Base-by-base conservation (phyloP, 2,888 invertebrate species). In the Lacanobia wlatinum region DNA sequence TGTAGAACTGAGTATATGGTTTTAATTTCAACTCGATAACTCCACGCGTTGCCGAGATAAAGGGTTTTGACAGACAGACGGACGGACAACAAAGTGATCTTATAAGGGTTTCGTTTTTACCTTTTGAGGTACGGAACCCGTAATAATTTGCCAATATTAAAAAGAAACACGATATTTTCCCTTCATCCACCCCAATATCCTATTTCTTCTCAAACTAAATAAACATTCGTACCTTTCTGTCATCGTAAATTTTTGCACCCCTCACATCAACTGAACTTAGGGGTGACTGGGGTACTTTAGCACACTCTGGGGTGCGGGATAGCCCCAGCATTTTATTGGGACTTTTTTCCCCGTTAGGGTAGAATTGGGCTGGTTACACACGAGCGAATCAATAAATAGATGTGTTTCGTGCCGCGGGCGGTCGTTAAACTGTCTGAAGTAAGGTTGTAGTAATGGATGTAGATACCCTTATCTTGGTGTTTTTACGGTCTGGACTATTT, bases 241-340 rank as follows among this genome's bases (percentile, higher is more conserved):
- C 52, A 46, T 76, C 79, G 64, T 84, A 85, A 85, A 84, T 82
- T 76, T 70, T 55, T 66, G 67, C 75, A 70, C 84, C 80, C 84
- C 70, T 77, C 53, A 40, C 28, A 70, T 70, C 79, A 66, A 60
- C 61, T n/a, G 43, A 40, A 66, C 53, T 70, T 34, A 63, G 71
- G 73, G 70, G 75, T 53, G 69, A 69, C 70, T 59, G 56, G 70
- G 76, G 65, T 73, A 50, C 55, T 76, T 67, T 76, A 71, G 64
- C 69, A 46, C 62, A 23, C 83, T 61, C 79, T 73, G 59, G 75
- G 83, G 83, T 50, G 43, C 53, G 50, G 16, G 8, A 59, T 21
- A 46, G 59, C 70, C 71, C 61, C 58, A 34, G 9, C 53, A 28
- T 77, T 81, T 84, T 84, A 81, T 83, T 73, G 55, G 53, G 12